These are phyloP conservation scores for Centroberyx gerrardi DNA, from an alignment of 2,797 vertebrate genomes.

Conservation along the genomic window DNA sequence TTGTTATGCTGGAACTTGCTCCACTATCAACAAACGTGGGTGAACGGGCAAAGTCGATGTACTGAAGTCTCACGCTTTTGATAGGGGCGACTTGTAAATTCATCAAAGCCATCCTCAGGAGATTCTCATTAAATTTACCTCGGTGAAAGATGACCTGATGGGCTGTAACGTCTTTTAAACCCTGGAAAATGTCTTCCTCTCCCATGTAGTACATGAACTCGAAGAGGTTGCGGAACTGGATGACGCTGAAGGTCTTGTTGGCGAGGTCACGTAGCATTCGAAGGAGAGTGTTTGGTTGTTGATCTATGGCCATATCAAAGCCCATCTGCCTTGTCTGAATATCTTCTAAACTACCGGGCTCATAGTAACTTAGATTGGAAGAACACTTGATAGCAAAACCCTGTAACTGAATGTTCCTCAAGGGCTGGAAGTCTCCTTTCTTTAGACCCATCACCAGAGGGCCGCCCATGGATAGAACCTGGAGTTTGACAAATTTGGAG, in stretches of 20 bases:
- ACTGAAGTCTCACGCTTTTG: constrained; percentile 81
- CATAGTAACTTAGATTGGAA: constrained; percentile 82
- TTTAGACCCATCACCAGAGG: constrained; percentile 80
- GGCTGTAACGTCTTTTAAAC: constrained; percentile 73
- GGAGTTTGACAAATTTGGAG: constrained; percentile 73
- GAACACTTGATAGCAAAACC: constrained; percentile 88
- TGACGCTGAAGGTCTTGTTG: constrained; percentile 78
- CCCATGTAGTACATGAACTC: constrained; percentile 88
- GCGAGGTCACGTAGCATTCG: constrained; percentile 84
- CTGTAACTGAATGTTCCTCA: constrained; percentile 80
- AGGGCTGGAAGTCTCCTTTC: constrained; percentile 77
- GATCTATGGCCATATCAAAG: constrained; percentile 88
- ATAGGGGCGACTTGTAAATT: constrained; percentile 81
- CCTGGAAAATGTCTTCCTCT: constrained; percentile 81
- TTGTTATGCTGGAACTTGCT: constrained; percentile 66
- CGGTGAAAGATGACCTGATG: constrained; percentile 84
- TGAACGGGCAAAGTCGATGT: constrained; percentile 91
- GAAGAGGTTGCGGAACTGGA: constrained; percentile 91
- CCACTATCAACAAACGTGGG: constrained; percentile 69
- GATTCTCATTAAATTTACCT: constrained; percentile 91
- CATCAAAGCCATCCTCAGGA: constrained; percentile 85
- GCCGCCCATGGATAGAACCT: constrained; percentile 86
- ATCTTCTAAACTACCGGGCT: constrained; percentile 84
- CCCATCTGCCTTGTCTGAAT: constrained; percentile 83
- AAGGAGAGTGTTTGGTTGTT: constrained; percentile 67